Percentiles rank a stretch among this genome's conserved stretches.
phyloP scores from a whole-genome alignment of 2,113 vertebrate genomes.

The Aptenodytes patagonicus region DNA sequence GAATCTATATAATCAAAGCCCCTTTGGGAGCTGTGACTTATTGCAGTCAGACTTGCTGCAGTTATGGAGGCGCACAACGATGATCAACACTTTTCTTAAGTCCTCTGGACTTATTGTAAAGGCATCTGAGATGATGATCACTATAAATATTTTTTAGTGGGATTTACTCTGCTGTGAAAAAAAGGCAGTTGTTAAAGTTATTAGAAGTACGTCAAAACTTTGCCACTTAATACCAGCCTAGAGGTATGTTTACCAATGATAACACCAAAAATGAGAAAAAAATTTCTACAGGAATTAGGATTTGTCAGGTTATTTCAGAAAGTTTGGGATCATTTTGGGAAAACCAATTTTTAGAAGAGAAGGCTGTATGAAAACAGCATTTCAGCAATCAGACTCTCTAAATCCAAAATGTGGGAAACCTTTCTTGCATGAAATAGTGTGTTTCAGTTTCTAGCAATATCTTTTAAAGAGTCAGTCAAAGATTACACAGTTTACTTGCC shows the following conservation, averaged over 20 bases:
- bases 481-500: conserved; percentile 6
- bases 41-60: not conserved
- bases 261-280: conserved; percentile 22
- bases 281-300: conserved; percentile 16
- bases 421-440: conserved; percentile 58
- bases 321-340: conserved; percentile 39
- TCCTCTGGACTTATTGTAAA: conserved; percentile 47
- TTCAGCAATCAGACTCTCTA: conserved; percentile 29
- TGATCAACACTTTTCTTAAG: conserved; percentile 49
- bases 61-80: conserved; percentile 23
- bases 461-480: not conserved
- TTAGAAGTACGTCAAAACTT: conserved; percentile 53
- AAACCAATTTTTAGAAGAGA: conserved; percentile 55
- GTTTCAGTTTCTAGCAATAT: conserved; percentile 31
- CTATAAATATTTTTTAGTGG: conserved; percentile 49
- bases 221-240: conserved; percentile 52
- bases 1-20: conserved; percentile 34
- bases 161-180: conserved; percentile 38
- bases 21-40: conserved; percentile 51
- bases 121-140: conserved; percentile 35
- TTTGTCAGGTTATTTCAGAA: conserved; percentile 57
- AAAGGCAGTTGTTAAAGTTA: conserved; percentile 40
- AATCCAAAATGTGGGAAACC: conserved; percentile 55
- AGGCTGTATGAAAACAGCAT: not conserved
- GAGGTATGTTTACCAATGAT: conserved; percentile 53